phyloP scores from a whole-genome alignment of 2,888 invertebrate species.

The Sthenelais limicola region DNA sequence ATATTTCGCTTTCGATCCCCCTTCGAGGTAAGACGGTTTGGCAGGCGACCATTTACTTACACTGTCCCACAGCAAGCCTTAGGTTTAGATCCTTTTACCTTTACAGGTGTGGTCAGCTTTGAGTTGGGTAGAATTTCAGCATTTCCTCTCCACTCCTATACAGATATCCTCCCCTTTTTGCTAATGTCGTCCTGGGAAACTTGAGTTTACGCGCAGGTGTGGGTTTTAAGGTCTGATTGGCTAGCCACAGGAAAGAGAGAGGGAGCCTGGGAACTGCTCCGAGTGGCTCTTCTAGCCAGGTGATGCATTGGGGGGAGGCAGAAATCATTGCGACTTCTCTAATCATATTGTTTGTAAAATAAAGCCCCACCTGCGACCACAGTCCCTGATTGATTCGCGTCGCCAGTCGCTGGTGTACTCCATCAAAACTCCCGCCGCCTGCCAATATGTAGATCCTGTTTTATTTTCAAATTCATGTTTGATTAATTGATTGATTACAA shows the following conservation, averaged over 20 bases:
- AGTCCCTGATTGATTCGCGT: slow-evolving; percentile 21
- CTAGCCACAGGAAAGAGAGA: slow-evolving; percentile 5
- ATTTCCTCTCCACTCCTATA: slow-evolving; percentile 3
- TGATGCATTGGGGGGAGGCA: slow-evolving; percentile 14
- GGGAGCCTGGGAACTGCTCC: not conserved
- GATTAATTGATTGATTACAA: slow-evolving; percentile 27
- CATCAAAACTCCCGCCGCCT: not conserved
- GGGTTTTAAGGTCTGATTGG: slow-evolving; percentile 37
- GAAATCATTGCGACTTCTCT: slow-evolving; percentile 24
- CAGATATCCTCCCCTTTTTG: not conserved
- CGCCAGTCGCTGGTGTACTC: not conserved
- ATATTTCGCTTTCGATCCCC: too few relatives aligned
- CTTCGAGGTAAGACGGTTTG: too few relatives aligned
- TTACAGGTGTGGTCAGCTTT: too few relatives aligned
- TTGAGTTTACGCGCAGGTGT: slow-evolving; percentile 30
- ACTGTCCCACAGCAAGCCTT: too few relatives aligned
- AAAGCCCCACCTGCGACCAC: slow-evolving; percentile 31
- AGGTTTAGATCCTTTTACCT: too few relatives aligned
- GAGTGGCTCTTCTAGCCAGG: slow-evolving; percentile 1
- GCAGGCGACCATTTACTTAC: too few relatives aligned
- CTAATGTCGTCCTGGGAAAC: slow-evolving; percentile 28
- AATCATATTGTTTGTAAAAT: slow-evolving; percentile 36
- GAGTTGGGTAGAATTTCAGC: too few relatives aligned
- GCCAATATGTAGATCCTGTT: slow-evolving; percentile 8
- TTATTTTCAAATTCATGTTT: slow-evolving; percentile 26